Evolutionary conservation across 2,888 invertebrate species (phyloP).

Genomic region (Drosophila yooni): DNA sequence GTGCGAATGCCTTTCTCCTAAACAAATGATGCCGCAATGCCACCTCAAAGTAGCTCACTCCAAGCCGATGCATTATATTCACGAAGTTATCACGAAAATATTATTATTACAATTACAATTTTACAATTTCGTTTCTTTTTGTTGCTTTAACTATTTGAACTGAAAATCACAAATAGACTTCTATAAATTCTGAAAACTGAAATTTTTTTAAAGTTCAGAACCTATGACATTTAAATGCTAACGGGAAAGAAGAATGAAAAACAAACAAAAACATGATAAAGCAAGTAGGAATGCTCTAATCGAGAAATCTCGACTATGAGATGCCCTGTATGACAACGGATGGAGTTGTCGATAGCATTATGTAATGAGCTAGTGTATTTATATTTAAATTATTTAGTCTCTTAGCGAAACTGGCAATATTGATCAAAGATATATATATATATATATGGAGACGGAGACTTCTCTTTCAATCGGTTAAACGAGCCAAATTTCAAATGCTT

Average conservation of each 20-base stretch:
- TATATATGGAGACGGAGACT: neutral
- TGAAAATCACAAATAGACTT: neutral
- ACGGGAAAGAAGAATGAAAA: neutral
- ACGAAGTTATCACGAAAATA: neutral
- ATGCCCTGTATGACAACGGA: neutral
- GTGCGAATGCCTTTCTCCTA: neutral
- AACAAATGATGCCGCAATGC: neutral
- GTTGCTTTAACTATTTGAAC: neutral
- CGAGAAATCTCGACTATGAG: neutral
- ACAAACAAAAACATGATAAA: neutral
- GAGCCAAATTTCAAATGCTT: neutral
- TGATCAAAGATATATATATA: neutral
- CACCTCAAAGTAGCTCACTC: conserved; percentile 5
- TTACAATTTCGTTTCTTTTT: neutral
- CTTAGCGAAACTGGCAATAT: too few species aligned
- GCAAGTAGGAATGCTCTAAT: neutral
- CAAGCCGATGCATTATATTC: conserved; percentile 23
- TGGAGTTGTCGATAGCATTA: neutral
- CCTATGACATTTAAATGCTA: neutral
- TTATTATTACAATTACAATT: neutral
- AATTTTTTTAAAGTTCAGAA: neutral
- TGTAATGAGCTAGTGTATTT: too few species aligned
- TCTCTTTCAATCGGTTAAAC: too few species aligned
- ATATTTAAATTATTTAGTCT: too few species aligned
- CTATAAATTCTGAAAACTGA: neutral